These are phyloP conservation scores for Xylocampa areola DNA, from an alignment of 2,888 invertebrate species.

Conservation along the genomic window DNA sequence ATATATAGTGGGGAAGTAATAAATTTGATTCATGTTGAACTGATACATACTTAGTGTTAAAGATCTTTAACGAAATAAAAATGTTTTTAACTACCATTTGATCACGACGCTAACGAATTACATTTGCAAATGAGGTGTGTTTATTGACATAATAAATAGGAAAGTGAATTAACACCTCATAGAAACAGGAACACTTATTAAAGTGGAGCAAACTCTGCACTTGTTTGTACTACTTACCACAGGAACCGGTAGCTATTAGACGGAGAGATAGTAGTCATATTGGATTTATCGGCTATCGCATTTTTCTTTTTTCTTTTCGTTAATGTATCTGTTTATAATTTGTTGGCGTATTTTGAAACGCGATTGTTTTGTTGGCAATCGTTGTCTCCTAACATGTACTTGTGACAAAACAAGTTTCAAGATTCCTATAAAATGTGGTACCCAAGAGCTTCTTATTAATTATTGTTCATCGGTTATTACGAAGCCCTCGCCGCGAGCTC, in stretches of 20 bases:
- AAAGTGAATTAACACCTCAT: slow-evolving; percentile 56
- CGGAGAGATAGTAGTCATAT: slow-evolving; percentile 40
- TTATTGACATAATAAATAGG: slow-evolving; percentile 36
- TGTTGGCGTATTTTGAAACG: neutral
- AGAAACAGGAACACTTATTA: slow-evolving; percentile 43
- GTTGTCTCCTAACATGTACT: too few species aligned
- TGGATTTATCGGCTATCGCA: slow-evolving; percentile 24
- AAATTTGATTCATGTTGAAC: too few species aligned
- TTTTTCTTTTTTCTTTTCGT: slow-evolving; percentile 20
- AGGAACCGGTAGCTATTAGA: slow-evolving; percentile 48
- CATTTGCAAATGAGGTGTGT: neutral
- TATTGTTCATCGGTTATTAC: too few species aligned
- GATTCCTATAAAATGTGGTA: too few species aligned
- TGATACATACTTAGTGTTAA: too few species aligned
- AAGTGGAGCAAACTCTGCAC: slow-evolving; percentile 29
- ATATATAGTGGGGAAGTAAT: too few species aligned
- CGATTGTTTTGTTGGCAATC: too few species aligned
- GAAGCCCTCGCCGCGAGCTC: too few species aligned
- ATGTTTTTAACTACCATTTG: too few species aligned
- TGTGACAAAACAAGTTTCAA: too few species aligned
- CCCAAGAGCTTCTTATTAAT: too few species aligned
- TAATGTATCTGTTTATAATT: neutral
- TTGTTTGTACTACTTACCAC: slow-evolving; percentile 16
- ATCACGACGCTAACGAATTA: neutral
- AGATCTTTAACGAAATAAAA: too few species aligned